phyloP scores from a whole-genome alignment of 1,140 invertebrate species.

The Lamellibrachia luymesi region DNA sequence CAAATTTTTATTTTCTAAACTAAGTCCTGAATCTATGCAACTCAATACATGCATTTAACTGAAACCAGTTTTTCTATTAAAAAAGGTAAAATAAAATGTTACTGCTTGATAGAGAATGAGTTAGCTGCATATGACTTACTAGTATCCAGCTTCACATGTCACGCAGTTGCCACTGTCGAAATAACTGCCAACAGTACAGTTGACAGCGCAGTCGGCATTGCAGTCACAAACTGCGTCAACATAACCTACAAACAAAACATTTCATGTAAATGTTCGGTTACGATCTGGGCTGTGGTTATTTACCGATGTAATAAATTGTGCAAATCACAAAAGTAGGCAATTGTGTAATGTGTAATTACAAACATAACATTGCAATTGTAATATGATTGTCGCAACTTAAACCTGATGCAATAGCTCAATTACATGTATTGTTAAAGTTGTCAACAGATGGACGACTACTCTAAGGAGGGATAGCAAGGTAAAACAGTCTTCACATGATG shows the following conservation, averaged over 20 bases:
- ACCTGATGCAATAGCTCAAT: neutral
- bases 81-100: neutral
- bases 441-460: neutral
- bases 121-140: constrained; percentile 28
- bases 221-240: constrained; percentile 30
- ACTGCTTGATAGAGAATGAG: neutral
- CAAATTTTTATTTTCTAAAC: neutral
- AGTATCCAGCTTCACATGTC: constrained; percentile 33
- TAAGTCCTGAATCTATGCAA: neutral
- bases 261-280: neutral
- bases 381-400: neutral
- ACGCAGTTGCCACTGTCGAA: constrained; percentile 29
- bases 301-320: neutral
- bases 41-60: neutral
- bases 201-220: constrained; percentile 29
- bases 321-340: neutral
- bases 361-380: neutral
- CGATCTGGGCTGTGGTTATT: neutral
- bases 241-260: constrained; percentile 25
- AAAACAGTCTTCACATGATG: neutral
- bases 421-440: neutral
- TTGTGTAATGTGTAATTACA: neutral
- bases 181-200: constrained; percentile 31
- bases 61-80: neutral
- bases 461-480: neutral